Base-by-base conservation (phyloP, 2,113 vertebrate species). In the Corythornis cristatus region DNA sequence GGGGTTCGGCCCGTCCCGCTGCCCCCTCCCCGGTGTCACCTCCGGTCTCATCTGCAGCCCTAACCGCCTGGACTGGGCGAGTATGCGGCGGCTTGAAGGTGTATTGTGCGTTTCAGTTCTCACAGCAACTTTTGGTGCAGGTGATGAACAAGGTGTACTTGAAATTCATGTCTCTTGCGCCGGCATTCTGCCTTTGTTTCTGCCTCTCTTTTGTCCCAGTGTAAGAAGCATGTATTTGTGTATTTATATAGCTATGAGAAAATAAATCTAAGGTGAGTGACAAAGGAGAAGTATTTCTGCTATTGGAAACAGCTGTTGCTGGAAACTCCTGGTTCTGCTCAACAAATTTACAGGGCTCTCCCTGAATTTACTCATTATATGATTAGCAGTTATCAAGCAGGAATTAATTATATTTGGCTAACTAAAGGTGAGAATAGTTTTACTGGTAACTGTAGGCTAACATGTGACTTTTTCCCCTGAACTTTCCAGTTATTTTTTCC, bases 121-220 rank as follows among this genome's bases (percentile, higher is more conserved):
- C 18, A 0, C 5, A 10, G 48, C 43, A 22, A 2, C 26, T 56
- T 25, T 8, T 28, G 11, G 62, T 2, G 51, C 12, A 12, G 7
- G 42, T 0, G 19, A 8, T 19, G 46, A 6, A 6, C 5, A 3
- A 37, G 22, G 12, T 7, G 25, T 2, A 1, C 28, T 7, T 15
- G 37, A 21, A 15, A 33, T 18, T 22, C 3, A 1, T 18, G 28
- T 16, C 40, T 42, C 15, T 19, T 0, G 17, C 11, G 2, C 10
- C 20, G 20, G 1, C 4, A 1, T 48, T 57, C 42, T 3, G 29
- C 2, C 33, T 18, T 20, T 60, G 23, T 10, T 72, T 42, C 40
- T 57, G 18, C 58, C 10, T 66, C 62, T 48, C 4, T n/a, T 70
- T 51, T 17, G 33, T 26, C 18, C 37, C 29, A 2, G 0, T 5